Conservation (phyloP, 2,888 invertebrate genomes). For the Empis livida region DNA sequence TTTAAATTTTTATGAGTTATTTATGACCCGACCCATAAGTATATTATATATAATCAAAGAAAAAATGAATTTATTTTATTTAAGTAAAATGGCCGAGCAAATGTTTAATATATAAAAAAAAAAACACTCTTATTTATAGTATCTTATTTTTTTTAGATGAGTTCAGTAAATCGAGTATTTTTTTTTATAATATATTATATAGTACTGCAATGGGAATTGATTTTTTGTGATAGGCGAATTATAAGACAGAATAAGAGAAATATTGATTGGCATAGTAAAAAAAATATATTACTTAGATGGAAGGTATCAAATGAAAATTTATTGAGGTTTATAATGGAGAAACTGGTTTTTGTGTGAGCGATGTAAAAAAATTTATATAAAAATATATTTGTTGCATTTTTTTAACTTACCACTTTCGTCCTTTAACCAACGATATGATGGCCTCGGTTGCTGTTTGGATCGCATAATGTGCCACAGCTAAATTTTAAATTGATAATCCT, state of each 20-base stretch:
- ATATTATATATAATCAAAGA: no score
- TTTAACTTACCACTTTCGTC: conserved; percentile 45
- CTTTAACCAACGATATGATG: conserved; percentile 53
- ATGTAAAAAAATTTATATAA: not conserved
- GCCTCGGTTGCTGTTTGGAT: conserved; percentile 58
- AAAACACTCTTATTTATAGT: no score
- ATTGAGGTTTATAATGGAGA: not conserved
- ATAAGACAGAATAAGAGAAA: conserved; percentile 3
- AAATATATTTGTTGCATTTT: not conserved
- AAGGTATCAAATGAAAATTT: no score
- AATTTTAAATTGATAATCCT: no score
- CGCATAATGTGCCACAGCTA: conserved; percentile 39
- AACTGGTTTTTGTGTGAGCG: not conserved
- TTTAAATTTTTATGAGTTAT: conserved; percentile 21
- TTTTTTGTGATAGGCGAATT: no score
- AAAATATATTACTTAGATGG: no score
- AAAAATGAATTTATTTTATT: no score
- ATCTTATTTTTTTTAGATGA: no score
- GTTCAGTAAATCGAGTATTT: conserved; percentile 6
- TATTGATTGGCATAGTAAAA: conserved; percentile 8
- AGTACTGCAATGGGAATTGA: conserved; percentile 2
- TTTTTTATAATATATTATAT: conserved; percentile 4
- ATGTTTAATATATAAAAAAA: no score
- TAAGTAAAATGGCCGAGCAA: not conserved
- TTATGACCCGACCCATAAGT: not conserved